Evolutionary conservation across 2,888 invertebrate genomes (phyloP), one percentile per base, ranked within the genome.

Genomic region (Palloptera scutellata): DNA sequence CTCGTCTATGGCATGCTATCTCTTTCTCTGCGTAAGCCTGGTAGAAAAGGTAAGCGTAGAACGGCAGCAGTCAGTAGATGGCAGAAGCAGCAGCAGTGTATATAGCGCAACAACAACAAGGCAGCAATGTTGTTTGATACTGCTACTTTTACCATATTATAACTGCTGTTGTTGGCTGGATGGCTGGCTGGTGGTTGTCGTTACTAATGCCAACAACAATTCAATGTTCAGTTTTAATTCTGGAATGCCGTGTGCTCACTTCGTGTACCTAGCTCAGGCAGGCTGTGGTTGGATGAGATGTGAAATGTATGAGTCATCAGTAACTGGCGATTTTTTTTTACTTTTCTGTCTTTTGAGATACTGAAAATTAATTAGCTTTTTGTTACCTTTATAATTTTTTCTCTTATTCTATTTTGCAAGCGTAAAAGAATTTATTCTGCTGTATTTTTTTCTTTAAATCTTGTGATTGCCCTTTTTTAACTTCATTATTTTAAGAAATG

Each of bases 1-100:
- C n/a, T n/a, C 30, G 59, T 43, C 67, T 60, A 55, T 61, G 66
- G 66, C 55, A 64, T 67, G 71, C 73, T 74, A 73, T 77, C 78
- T 75, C 76, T 74, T 76, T 78, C 77, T 74, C 73, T 81, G 81
- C 81, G 81, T 81, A 81, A 81, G 77, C 71, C 82, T 79, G 82
- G 81, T 82, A 81, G 81, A 78, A 77, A 67, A 69, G 66, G 71
- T 65, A 71, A 72, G 76, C 74, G 75, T 74, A 76, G 70, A 72
- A 74, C 75, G 69, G 74, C 74, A 75, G 76, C 74, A 30, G 30
- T 6, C 30, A 30, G 30, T 30, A 30, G 30, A 4, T 30, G 30
- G 30, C 30, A 30, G 30, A 68, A 70, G 15, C 61, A 30, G 30
- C 69, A 70, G 15, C 61, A 61, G 57, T 63, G 61, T 54, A 57